Percentiles rank a stretch among this genome's conserved stretches.
Evolutionary conservation across 1,140 invertebrate species (phyloP).

Genomic region (Heliconius hewitsoni): DNA sequence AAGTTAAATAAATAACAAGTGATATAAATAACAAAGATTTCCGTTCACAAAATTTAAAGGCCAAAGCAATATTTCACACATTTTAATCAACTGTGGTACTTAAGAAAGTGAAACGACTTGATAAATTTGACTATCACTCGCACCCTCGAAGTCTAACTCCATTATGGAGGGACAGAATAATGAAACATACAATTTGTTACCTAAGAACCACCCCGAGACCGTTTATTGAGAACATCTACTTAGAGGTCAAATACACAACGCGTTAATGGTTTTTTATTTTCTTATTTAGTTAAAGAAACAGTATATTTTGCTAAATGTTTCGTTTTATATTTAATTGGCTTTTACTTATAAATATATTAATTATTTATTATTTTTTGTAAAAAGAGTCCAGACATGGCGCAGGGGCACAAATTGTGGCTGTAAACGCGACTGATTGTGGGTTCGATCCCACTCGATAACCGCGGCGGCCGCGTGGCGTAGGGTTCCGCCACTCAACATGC

Average conservation of each 20-base stretch:
- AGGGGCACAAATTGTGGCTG: no score
- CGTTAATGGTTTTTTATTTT: constrained; percentile 7
- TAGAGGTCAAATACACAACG: constrained; percentile 36
- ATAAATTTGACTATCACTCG: constrained; percentile 46
- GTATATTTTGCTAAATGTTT: background rate
- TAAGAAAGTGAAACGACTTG: constrained; percentile 30
- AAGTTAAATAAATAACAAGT: background rate
- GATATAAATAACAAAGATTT: background rate
- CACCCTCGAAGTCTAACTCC: constrained; percentile 50
- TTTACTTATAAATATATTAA: background rate
- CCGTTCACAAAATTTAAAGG: background rate
- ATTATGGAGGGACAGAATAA: constrained; percentile 66
- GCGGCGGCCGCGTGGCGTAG: no score
- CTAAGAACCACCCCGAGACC: constrained; percentile 50
- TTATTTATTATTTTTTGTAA: background rate
- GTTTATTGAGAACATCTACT: constrained; percentile 58
- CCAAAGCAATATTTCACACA: background rate
- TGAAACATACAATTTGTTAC: constrained; percentile 71
- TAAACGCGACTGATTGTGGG: no score
- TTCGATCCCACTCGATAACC: no score
- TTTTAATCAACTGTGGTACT: constrained; percentile 15
- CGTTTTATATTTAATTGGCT: background rate
- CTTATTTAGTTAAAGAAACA: background rate
- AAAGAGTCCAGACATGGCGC: no score
- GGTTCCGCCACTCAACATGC: no score